Percentiles rank a stretch among this genome's conserved stretches.
These are phyloP conservation scores for Syritta pipiens DNA, from an alignment of 2,888 invertebrate species.

Conservation along the genomic window DNA sequence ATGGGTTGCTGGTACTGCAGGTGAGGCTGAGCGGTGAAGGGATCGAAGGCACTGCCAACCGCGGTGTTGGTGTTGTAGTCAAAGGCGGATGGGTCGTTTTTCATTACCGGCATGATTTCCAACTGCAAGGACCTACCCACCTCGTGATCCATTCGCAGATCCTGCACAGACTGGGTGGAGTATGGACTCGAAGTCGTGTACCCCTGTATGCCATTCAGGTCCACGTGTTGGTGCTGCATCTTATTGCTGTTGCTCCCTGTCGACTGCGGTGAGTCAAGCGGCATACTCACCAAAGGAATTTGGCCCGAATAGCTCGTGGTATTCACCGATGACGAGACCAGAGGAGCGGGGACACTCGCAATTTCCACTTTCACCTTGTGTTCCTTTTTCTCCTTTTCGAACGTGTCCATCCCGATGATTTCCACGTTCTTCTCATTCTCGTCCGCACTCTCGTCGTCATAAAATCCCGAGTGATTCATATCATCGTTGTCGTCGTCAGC, in stretches of 20 bases:
- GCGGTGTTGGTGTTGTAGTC: constrained; percentile 13
- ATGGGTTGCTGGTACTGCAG: constrained; percentile 28
- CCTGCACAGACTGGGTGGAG: constrained; percentile 8
- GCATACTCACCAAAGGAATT: neutral
- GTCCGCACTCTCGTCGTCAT: constrained; percentile 27
- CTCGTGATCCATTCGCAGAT: constrained; percentile 7
- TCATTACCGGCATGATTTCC: constrained; percentile 47
- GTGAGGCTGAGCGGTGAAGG: neutral
- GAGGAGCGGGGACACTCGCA: constrained; percentile 27
- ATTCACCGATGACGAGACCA: constrained; percentile 31
- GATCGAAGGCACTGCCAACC: neutral
- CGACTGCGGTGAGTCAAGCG: constrained; percentile 7
- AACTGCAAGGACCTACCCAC: constrained; percentile 31
- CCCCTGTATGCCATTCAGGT: constrained; percentile 26
- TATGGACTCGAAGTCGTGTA: constrained; percentile 13
- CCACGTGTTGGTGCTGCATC: neutral
- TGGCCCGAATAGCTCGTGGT: neutral
- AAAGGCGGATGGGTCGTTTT: constrained; percentile 38
- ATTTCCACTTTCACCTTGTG: constrained; percentile 50
- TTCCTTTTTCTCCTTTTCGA: constrained; percentile 54
- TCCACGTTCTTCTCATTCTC: constrained; percentile 37
- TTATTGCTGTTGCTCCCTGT: neutral
- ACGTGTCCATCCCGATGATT: constrained; percentile 56
- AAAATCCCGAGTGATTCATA: constrained; percentile 33
- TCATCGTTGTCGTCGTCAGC: constrained; percentile 38